Percentiles rank a stretch among this genome's conserved stretches.
Evolutionary conservation across 1,140 invertebrate genomes (phyloP).

Genomic region (Eumaeus atala): DNA sequence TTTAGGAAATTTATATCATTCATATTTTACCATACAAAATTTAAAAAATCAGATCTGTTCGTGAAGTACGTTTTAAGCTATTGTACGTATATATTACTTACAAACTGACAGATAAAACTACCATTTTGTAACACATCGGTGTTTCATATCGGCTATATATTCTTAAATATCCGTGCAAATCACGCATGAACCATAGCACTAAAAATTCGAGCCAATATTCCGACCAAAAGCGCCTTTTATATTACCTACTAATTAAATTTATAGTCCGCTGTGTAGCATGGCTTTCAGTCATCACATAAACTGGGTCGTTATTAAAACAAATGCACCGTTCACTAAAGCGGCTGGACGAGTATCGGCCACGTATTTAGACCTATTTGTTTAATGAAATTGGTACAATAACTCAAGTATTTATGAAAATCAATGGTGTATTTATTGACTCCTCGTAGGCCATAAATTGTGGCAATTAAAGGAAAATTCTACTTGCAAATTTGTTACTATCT

Average conservation of each 20-base stretch:
- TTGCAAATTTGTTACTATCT: neutral
- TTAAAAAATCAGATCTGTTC: no score
- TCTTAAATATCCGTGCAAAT: no score
- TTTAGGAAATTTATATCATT: no score
- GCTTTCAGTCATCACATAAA: constrained; percentile 6
- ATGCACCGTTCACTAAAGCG: neutral
- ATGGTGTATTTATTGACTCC: constrained; percentile 4
- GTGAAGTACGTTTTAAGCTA: no score
- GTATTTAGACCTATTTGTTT: constrained; percentile 21
- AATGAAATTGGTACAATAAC: constrained; percentile 23
- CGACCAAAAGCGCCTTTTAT: constrained; percentile 3
- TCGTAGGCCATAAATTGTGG: constrained; percentile 3
- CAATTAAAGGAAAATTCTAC: constrained; percentile 4
- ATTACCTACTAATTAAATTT: constrained; percentile 7
- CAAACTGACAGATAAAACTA: no score
- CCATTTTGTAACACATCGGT: no score
- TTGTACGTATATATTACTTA: no score
- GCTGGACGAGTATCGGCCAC: constrained; percentile 1
- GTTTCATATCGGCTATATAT: no score
- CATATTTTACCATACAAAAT: no score
- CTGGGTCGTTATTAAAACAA: neutral
- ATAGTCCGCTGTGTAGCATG: neutral
- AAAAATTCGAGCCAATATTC: neutral
- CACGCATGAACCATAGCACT: no score
- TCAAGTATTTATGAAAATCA: constrained; percentile 11